Percentiles rank a stretch among this genome's conserved stretches.
Evolutionary conservation across 2,113 vertebrate species (phyloP).

Genomic region (Cisticola juncidis): DNA sequence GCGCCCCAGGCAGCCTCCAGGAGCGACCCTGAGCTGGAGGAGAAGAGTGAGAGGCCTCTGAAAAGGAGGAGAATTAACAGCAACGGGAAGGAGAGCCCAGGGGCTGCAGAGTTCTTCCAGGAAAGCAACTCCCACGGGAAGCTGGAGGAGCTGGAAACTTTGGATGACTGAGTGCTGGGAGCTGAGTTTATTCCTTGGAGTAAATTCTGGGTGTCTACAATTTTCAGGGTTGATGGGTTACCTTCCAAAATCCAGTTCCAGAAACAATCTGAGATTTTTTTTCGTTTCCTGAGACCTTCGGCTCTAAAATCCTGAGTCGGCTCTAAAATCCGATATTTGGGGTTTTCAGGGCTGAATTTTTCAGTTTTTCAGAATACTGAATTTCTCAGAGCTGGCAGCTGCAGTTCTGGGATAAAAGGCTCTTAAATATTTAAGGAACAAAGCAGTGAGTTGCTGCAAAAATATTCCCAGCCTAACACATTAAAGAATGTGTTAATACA

Average conservation of each 20-base stretch:
- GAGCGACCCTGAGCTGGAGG: slow-evolving; percentile 74
- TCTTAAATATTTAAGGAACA: neutral
- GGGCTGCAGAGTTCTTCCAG: slow-evolving; percentile 73
- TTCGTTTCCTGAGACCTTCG: neutral
- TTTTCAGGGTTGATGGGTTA: slow-evolving; percentile 83
- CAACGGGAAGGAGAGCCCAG: slow-evolving; percentile 74
- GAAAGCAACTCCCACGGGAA: slow-evolving; percentile 72
- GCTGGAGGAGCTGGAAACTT: slow-evolving; percentile 68
- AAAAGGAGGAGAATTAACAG: slow-evolving; percentile 82
- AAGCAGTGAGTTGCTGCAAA: neutral
- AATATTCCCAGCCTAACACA: neutral
- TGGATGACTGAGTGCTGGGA: slow-evolving; percentile 72
- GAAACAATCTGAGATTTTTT: slow-evolving; percentile 15
- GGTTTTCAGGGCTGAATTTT: slow-evolving; percentile 11
- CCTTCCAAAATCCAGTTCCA: slow-evolving; percentile 68
- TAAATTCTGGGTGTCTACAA: slow-evolving; percentile 72
- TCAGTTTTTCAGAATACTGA: slow-evolving; percentile 6
- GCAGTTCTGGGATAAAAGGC: neutral
- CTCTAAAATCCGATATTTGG: slow-evolving; percentile 35
- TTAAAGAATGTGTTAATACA: neutral
- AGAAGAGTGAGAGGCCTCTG: slow-evolving; percentile 73
- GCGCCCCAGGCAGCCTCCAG: slow-evolving; percentile 58
- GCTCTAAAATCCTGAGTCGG: slow-evolving; percentile 49
- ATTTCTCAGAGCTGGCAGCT: neutral
- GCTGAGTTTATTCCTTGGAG: slow-evolving; percentile 66